A percentile compares a stretch with the other conserved stretches of the same genome.
Conservation (phyloP, 2,888 invertebrate species). For the Eubasilissa splendida region DNA sequence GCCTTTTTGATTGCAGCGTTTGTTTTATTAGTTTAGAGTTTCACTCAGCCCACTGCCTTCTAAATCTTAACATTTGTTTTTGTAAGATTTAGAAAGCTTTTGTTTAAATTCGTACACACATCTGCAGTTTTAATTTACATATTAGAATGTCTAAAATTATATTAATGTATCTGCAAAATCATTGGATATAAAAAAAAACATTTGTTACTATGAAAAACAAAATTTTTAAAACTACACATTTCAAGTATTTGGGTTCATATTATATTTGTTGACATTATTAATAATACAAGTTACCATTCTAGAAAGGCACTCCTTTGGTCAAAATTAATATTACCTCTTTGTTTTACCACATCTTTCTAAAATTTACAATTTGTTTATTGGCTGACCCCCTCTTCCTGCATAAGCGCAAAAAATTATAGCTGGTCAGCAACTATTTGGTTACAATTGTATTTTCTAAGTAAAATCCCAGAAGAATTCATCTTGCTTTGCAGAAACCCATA, state of each 20-base stretch:
- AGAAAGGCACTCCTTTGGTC: conserved; percentile 61
- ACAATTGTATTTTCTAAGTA: too few species aligned
- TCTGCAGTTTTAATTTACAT: too few species aligned
- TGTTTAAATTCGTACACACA: too few species aligned
- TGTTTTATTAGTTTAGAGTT: not conserved
- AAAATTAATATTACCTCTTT: conserved; percentile 45
- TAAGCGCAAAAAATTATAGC: conserved; percentile 19
- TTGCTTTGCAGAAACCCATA: too few species aligned
- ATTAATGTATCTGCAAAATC: not conserved
- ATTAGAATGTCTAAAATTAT: too few species aligned
- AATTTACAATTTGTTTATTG: conserved; percentile 29
- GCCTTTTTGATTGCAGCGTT: conserved; percentile 19
- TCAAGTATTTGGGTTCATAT: too few species aligned
- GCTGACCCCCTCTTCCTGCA: conserved; percentile 33
- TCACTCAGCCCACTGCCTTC: not conserved
- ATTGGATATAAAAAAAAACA: not conserved
- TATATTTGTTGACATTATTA: too few species aligned
- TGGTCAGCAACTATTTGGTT: not conserved
- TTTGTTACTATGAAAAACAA: too few species aligned
- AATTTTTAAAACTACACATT: too few species aligned
- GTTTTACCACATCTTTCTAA: conserved; percentile 25
- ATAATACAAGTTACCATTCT: not conserved
- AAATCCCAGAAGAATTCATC: too few species aligned
- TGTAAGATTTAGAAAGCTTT: not conserved
- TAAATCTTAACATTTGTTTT: not conserved